phyloP scores from a whole-genome alignment of 2,113 vertebrate species.

The Mellivora capensis region DNA sequence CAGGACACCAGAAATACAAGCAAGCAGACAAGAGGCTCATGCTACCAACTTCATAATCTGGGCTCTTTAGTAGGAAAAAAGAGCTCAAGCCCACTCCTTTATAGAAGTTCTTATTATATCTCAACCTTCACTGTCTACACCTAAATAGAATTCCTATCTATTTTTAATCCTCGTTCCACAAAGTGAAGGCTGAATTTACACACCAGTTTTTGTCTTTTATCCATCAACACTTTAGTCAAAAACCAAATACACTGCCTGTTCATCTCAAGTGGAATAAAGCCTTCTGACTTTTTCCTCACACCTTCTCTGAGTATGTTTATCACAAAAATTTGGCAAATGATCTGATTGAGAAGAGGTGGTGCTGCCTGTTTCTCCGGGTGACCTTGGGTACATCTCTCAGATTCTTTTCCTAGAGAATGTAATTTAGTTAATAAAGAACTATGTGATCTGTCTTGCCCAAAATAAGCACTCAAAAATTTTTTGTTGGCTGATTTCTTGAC shows the following conservation, averaged over 20 bases:
- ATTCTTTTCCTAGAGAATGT: slow-evolving; percentile 17
- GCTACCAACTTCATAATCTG: slow-evolving; percentile 21
- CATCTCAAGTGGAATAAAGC: slow-evolving; percentile 33
- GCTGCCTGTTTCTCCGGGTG: neutral
- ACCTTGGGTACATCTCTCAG: neutral
- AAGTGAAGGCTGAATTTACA: slow-evolving; percentile 16
- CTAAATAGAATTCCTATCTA: slow-evolving; percentile 63
- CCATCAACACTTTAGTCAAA: slow-evolving; percentile 39
- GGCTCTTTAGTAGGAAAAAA: neutral
- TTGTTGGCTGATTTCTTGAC: neutral
- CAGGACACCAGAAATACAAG: slow-evolving; percentile 31
- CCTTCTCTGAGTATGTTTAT: neutral
- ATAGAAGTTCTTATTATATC: slow-evolving; percentile 36
- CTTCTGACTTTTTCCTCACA: slow-evolving; percentile 37
- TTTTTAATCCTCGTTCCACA: slow-evolving; percentile 49
- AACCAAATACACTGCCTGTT: neutral
- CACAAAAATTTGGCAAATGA: slow-evolving; percentile 32
- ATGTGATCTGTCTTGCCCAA: neutral
- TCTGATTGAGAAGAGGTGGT: neutral
- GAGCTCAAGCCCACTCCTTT: slow-evolving; percentile 9
- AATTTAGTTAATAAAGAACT: neutral
- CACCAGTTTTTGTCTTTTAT: slow-evolving; percentile 44
- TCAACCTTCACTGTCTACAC: slow-evolving; percentile 10
- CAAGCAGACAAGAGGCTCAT: slow-evolving; percentile 9
- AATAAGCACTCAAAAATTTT: neutral